Conservation (phyloP, 2,797 vertebrate species). For the Nannoperca australis region DNA sequence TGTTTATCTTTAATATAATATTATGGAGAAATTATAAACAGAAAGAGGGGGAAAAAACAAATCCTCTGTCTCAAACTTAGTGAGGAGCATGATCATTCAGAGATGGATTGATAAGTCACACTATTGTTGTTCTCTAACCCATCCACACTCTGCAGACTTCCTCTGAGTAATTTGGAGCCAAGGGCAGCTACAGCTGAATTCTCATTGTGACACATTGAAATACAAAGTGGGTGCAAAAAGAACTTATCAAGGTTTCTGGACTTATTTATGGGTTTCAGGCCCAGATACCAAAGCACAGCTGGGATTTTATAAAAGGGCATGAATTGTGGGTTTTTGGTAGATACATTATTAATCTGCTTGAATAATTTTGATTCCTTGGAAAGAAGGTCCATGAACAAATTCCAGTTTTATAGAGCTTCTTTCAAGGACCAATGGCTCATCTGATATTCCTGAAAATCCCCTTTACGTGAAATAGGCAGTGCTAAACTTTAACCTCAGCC, state of each 20-base stretch:
- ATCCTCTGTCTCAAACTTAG: conserved; percentile 7
- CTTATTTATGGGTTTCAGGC: conserved; percentile 51
- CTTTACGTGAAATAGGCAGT: conserved; percentile 22
- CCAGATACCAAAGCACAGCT: conserved; percentile 26
- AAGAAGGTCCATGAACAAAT: conserved; percentile 29
- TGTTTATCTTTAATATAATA: conserved; percentile 42
- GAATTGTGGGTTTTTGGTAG: conserved; percentile 39
- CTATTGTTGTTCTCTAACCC: conserved; percentile 62
- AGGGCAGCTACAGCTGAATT: conserved; percentile 71
- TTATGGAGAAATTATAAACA: conserved; percentile 7
- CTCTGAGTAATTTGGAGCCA: conserved; percentile 66
- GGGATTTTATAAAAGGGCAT: conserved; percentile 29
- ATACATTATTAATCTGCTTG: conserved; percentile 54
- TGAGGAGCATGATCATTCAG: conserved; percentile 51
- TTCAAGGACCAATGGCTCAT: conserved; percentile 24
- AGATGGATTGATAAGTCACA: conserved; percentile 54
- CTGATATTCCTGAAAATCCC: conserved; percentile 39
- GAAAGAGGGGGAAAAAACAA: conserved; percentile 16
- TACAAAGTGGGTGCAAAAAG: conserved; percentile 61
- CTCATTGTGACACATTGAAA: conserved; percentile 66
- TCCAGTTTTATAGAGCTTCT: conserved; percentile 25
- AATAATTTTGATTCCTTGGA: conserved; percentile 52
- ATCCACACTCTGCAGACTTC: conserved; percentile 58
- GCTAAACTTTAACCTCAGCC: conserved; percentile 21
- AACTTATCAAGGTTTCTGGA: conserved; percentile 57